Conservation (phyloP, 2,888 invertebrate species). For the Drosophila infuscata region DNA sequence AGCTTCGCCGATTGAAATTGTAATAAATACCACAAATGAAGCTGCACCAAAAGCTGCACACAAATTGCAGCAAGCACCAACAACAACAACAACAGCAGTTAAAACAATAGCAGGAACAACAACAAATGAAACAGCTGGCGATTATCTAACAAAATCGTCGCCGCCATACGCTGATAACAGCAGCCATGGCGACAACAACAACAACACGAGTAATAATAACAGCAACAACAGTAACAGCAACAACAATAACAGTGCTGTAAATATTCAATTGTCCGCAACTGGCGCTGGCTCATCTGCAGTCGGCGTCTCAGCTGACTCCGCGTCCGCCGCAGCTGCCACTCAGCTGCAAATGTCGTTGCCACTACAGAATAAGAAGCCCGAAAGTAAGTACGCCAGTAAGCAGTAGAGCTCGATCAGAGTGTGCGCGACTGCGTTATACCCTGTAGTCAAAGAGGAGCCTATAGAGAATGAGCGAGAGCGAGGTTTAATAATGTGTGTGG, state of each 20-base stretch:
- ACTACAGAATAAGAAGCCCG: constrained; percentile 65
- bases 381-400: constrained; percentile 66
- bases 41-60: constrained; percentile 44
- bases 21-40: constrained; percentile 64
- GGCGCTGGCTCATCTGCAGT: constrained; percentile 19
- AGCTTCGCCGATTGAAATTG: constrained; percentile 75
- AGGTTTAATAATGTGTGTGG: neutral
- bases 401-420: neutral
- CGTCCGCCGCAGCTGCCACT: constrained; percentile 21
- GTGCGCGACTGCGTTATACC: neutral
- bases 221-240: constrained; percentile 35
- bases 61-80: constrained; percentile 41
- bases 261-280: constrained; percentile 36
- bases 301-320: neutral
- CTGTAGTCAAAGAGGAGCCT: neutral
- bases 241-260: constrained; percentile 28
- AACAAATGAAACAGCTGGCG: constrained; percentile 70
- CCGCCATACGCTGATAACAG: constrained; percentile 67
- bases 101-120: constrained; percentile 24
- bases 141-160: constrained; percentile 68
- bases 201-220: constrained; percentile 21
- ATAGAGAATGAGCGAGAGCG: neutral
- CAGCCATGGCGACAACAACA: constrained; percentile 67
- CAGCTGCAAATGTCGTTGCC: constrained; percentile 54
- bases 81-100: constrained; percentile 23